Evolutionary conservation across 2,888 invertebrate genomes (phyloP).

Genomic region (Actias luna): DNA sequence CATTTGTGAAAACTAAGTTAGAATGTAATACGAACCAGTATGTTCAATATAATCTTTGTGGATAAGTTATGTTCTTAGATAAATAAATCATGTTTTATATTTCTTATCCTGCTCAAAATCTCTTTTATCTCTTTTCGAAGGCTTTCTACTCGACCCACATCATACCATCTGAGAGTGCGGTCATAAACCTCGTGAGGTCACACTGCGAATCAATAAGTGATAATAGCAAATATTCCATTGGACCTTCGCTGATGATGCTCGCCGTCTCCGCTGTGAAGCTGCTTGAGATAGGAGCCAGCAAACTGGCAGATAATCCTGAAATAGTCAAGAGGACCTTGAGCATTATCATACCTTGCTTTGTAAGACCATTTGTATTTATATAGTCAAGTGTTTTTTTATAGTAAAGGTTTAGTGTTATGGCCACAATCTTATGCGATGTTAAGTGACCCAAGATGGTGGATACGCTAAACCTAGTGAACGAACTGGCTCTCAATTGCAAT

Average conservation of each 20-base stretch:
- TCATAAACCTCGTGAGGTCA: slow-evolving; percentile 85
- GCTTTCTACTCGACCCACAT: slow-evolving; percentile 88
- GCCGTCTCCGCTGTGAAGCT: slow-evolving; percentile 71
- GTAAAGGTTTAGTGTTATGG: too few species aligned
- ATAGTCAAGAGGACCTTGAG: slow-evolving; percentile 84
- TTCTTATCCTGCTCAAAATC: neutral
- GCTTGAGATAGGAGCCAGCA: slow-evolving; percentile 63
- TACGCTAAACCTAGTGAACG: too few species aligned
- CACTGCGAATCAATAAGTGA: slow-evolving; percentile 72
- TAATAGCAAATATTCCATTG: slow-evolving; percentile 65
- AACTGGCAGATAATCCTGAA: slow-evolving; percentile 81
- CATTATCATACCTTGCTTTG: slow-evolving; percentile 88
- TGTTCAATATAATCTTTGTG: too few species aligned
- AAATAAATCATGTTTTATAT: neutral
- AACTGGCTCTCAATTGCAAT: too few species aligned
- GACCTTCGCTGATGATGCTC: slow-evolving; percentile 70
- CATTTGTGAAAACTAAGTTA: too few species aligned
- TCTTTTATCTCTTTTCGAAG: slow-evolving; percentile 65
- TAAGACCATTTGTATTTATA: slow-evolving; percentile 39
- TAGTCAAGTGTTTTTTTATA: neutral
- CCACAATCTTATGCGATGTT: too few species aligned
- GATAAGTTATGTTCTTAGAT: too few species aligned
- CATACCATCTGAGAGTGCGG: slow-evolving; percentile 91
- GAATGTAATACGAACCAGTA: too few species aligned
- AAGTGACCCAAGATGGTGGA: too few species aligned